A percentile compares a stretch with the other conserved stretches of the same genome.
phyloP scores from a whole-genome alignment of 2,888 invertebrate species.

The Augochlorella aurata region DNA sequence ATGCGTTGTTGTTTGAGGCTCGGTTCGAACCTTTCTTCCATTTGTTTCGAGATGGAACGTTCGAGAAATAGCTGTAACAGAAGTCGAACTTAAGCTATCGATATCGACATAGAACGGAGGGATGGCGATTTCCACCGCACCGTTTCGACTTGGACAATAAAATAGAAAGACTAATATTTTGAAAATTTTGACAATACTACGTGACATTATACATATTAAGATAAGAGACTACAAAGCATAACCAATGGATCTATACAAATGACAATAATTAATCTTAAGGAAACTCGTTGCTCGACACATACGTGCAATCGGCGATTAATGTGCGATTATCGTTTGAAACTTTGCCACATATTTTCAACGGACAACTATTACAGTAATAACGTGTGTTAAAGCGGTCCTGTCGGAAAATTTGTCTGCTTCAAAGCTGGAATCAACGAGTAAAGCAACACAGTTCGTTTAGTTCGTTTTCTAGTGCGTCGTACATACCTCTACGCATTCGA shows the following conservation, averaged over 20 bases:
- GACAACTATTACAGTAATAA: not conserved
- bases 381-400: too few relatives aligned
- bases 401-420: too few relatives aligned
- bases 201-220: slow-evolving; percentile 31
- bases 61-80: not conserved
- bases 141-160: slow-evolving; percentile 63
- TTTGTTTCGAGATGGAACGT: not conserved
- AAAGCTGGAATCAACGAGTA: too few relatives aligned
- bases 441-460: too few relatives aligned
- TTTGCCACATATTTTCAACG: not conserved
- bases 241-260: slow-evolving; percentile 59
- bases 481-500: not conserved
- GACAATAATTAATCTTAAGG: slow-evolving; percentile 68
- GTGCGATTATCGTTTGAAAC: not conserved
- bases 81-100: not conserved
- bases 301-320: slow-evolving; percentile 56
- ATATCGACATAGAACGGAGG: not conserved
- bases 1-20: not conserved
- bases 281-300: slow-evolving; percentile 41
- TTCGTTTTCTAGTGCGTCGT: too few relatives aligned
- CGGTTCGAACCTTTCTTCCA: not conserved
- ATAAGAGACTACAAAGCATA: slow-evolving; percentile 57
- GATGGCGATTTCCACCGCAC: slow-evolving; percentile 43
- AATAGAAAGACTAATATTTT: slow-evolving; percentile 67
- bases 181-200: slow-evolving; percentile 59